These are phyloP conservation scores for Morpho helenor DNA, from an alignment of 2,888 invertebrate genomes.

Conservation along the genomic window DNA sequence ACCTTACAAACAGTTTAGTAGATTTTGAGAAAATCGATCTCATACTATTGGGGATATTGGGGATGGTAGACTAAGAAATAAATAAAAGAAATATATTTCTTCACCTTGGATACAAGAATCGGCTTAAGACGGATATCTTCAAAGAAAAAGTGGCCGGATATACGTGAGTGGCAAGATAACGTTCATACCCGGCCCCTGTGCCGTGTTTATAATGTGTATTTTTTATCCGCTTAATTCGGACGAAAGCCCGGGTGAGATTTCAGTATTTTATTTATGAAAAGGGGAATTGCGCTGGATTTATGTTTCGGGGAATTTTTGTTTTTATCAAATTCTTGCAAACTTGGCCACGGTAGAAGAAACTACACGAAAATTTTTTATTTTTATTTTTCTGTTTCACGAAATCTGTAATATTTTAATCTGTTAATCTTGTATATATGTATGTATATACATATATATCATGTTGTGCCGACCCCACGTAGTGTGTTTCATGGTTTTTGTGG, in stretches of 20 bases:
- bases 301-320: background rate
- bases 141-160: conserved; percentile 8
- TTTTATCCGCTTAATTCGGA: conserved; percentile 1
- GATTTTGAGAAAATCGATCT: too few species aligned
- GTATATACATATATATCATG: too few species aligned
- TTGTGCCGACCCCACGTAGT: too few species aligned
- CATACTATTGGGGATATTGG: too few species aligned
- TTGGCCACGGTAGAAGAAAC: too few species aligned
- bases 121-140: conserved; percentile 21
- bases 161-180: conserved; percentile 15
- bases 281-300: background rate
- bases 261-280: background rate
- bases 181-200: conserved; percentile 1
- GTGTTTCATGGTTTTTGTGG: too few species aligned
- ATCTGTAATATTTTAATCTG: too few species aligned
- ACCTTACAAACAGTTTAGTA: too few species aligned
- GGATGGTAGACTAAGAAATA: background rate
- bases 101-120: conserved; percentile 9
- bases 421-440: too few species aligned
- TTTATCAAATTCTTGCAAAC: background rate
- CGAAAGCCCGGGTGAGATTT: background rate
- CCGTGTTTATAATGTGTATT: conserved; percentile 5
- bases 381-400: too few species aligned
- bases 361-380: too few species aligned
- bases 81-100: background rate